A percentile compares a stretch with the other conserved stretches of the same genome.
These are phyloP conservation scores for Anthonomus grandis DNA, from an alignment of 1,140 invertebrate genomes.

Conservation along the genomic window DNA sequence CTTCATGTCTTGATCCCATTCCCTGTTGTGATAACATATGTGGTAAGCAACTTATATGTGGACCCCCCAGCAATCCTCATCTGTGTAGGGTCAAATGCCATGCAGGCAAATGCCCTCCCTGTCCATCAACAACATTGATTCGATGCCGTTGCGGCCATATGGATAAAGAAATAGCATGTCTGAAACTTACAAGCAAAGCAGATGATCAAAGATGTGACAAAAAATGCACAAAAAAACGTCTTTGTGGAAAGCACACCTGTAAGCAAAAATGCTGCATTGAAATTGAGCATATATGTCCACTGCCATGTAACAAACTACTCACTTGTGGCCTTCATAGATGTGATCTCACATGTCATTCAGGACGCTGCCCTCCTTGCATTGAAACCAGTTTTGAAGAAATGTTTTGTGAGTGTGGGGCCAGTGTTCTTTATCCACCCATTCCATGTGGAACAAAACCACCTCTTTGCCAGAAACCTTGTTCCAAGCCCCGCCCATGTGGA, in stretches of 20 bases:
- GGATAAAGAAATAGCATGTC: slow-evolving; percentile 77
- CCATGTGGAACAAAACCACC: slow-evolving; percentile 86
- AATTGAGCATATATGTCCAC: slow-evolving; percentile 78
- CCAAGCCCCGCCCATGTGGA: slow-evolving; percentile 71
- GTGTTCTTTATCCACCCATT: slow-evolving; percentile 84
- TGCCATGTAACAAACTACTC: slow-evolving; percentile 76
- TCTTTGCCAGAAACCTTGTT: slow-evolving; percentile 73
- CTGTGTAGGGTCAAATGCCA: slow-evolving; percentile 71
- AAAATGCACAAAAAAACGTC: slow-evolving; percentile 83
- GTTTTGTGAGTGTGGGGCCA: slow-evolving; percentile 84
- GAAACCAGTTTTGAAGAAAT: slow-evolving; percentile 83
- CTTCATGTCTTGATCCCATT: slow-evolving; percentile 78
- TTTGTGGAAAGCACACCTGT: slow-evolving; percentile 88
- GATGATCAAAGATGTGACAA: slow-evolving; percentile 80
- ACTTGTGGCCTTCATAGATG: slow-evolving; percentile 86
- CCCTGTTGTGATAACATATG: slow-evolving; percentile 79
- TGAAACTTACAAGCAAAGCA: slow-evolving; percentile 63
- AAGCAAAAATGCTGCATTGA: slow-evolving; percentile 82
- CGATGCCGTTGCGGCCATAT: slow-evolving; percentile 90
- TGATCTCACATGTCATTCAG: slow-evolving; percentile 82
- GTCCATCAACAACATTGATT: slow-evolving; percentile 71
- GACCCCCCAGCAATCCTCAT: slow-evolving; percentile 67
- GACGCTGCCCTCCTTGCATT: slow-evolving; percentile 80
- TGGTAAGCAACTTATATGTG: slow-evolving; percentile 75
- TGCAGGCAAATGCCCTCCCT: slow-evolving; percentile 76